Percentiles rank a stretch among this genome's conserved stretches.
Conservation (phyloP, 1,140 invertebrate genomes). For the Sminthurides bifidus region DNA sequence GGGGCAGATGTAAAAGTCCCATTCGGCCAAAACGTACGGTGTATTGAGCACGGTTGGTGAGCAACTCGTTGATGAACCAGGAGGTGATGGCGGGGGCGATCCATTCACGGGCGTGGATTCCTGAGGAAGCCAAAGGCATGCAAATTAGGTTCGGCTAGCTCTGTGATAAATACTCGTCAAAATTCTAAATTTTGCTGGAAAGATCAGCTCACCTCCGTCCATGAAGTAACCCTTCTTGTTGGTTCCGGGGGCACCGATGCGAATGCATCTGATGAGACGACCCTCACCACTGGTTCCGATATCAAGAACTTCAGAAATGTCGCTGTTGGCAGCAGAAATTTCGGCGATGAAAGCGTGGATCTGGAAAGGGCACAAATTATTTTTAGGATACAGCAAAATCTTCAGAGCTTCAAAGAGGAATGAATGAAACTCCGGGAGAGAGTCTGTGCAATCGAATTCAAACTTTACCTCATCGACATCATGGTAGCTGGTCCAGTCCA, state of each 20-base stretch:
- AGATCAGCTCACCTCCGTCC: constrained; percentile 31
- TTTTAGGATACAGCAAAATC: not conserved
- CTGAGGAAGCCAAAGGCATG: constrained; percentile 39
- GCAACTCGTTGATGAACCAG: constrained; percentile 42
- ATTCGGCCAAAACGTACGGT: not conserved
- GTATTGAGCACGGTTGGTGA: constrained; percentile 20
- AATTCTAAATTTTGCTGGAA: no score
- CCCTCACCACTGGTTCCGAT: constrained; percentile 49
- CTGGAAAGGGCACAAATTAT: constrained; percentile 33
- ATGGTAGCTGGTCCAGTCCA: not conserved
- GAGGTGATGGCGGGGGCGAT: constrained; percentile 46
- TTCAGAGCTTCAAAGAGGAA: not conserved
- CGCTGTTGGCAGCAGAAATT: constrained; percentile 39
- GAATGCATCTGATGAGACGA: constrained; percentile 48
- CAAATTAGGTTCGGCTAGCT: no score
- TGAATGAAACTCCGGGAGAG: not conserved
- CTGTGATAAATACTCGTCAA: no score
- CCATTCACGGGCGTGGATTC: constrained; percentile 56
- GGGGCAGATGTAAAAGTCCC: constrained; percentile 51
- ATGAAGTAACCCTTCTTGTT: constrained; percentile 23
- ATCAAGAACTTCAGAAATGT: constrained; percentile 41
- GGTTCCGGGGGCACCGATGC: constrained; percentile 37
- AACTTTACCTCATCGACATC: not conserved
- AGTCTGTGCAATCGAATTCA: not conserved
- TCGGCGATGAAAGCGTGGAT: constrained; percentile 41